Percentiles rank a stretch among this genome's conserved stretches.
phyloP scores from a whole-genome alignment of 2,888 invertebrate species.

The Eupithecia centaureata region DNA sequence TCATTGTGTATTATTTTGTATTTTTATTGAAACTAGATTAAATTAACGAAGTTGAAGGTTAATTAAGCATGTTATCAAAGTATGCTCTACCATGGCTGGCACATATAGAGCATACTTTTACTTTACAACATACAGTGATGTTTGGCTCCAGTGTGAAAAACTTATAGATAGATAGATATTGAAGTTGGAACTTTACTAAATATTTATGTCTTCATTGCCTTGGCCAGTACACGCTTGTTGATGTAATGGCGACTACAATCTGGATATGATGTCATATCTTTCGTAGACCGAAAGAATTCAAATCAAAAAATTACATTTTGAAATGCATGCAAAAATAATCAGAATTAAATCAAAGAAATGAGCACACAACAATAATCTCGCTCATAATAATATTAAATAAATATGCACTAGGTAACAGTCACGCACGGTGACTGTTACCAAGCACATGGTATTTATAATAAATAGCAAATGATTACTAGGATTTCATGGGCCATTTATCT shows the following conservation, averaged over 20 bases:
- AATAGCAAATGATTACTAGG: not conserved
- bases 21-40: not conserved
- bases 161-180: too few species aligned
- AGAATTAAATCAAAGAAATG: slow-evolving; percentile 3
- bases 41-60: not conserved
- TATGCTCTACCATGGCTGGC: not conserved
- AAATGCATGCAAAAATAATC: not conserved
- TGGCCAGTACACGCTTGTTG: not conserved
- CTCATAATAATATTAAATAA: not conserved
- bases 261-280: not conserved
- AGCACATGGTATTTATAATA: not conserved
- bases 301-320: not conserved
- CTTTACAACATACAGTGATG: too few species aligned
- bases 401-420: not conserved
- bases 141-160: too few species aligned
- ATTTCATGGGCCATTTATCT: not conserved
- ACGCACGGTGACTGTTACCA: not conserved
- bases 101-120: not conserved
- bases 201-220: too few species aligned
- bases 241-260: not conserved
- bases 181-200: too few species aligned
- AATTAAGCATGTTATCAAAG: not conserved
- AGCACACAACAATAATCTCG: not conserved
- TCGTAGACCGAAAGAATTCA: not conserved
- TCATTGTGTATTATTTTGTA: too few species aligned